A percentile compares a stretch with the other conserved stretches of the same genome.
phyloP scores from a whole-genome alignment of 2,888 invertebrate genomes.

The Caenorhabditis japonica region DNA sequence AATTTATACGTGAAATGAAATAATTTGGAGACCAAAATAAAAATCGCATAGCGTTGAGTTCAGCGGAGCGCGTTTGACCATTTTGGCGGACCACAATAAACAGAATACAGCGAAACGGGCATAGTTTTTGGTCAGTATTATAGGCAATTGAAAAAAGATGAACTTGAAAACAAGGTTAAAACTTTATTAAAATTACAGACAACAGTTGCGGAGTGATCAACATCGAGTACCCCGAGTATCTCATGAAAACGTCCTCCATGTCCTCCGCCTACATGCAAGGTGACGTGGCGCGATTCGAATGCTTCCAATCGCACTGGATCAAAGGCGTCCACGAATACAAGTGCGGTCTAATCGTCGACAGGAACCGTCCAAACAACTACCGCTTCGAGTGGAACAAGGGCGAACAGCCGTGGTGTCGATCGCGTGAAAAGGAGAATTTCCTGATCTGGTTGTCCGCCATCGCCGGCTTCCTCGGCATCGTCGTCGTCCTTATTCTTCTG shows the following conservation, averaged over 20 bases:
- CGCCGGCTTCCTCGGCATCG: slow-evolving; percentile 56
- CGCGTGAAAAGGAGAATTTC: slow-evolving; percentile 75
- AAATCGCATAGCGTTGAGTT: no score
- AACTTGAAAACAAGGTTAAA: neutral
- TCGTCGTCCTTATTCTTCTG: slow-evolving; percentile 54
- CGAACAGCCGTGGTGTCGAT: slow-evolving; percentile 75
- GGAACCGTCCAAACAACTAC: slow-evolving; percentile 66
- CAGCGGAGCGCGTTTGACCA: no score
- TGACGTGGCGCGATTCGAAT: slow-evolving; percentile 69
- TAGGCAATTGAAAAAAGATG: no score
- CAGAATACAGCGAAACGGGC: no score
- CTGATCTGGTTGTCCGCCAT: slow-evolving; percentile 75
- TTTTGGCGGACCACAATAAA: no score
- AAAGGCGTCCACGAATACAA: slow-evolving; percentile 67
- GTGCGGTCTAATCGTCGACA: slow-evolving; percentile 70
- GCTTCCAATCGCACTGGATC: slow-evolving; percentile 71
- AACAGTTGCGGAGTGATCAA: slow-evolving; percentile 76
- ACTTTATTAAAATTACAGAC: slow-evolving; percentile 58
- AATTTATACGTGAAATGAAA: no score
- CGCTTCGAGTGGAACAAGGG: slow-evolving; percentile 76
- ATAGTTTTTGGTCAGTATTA: no score
- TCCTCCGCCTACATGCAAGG: slow-evolving; percentile 64
- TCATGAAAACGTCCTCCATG: slow-evolving; percentile 69
- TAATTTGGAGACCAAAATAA: no score
- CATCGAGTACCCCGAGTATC: slow-evolving; percentile 74